phyloP scores from a whole-genome alignment of 2,888 invertebrate species.

The Drosophila barbarae region DNA sequence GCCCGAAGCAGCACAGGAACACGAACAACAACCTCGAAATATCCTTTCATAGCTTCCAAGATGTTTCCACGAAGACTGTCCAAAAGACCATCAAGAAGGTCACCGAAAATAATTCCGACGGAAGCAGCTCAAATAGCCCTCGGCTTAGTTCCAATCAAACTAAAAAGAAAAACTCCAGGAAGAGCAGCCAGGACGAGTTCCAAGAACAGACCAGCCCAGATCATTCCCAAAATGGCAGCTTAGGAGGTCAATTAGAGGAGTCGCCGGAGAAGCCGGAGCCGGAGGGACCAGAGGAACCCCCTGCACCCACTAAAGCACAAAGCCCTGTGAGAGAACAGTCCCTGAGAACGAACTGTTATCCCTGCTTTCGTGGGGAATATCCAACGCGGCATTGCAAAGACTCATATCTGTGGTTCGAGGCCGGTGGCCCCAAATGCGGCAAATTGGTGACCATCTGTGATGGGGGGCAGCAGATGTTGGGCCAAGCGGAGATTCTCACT shows the following conservation, averaged over 20 bases:
- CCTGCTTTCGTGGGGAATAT: constrained; percentile 29
- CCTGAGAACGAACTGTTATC: background rate
- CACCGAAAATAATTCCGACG: background rate
- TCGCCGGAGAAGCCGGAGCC: too few relatives aligned
- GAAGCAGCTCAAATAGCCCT: background rate
- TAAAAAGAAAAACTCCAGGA: too few relatives aligned
- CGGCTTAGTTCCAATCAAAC: background rate
- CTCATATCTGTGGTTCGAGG: constrained; percentile 34
- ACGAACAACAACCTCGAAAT: background rate
- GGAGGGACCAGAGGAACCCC: too few relatives aligned
- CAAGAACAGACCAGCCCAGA: background rate
- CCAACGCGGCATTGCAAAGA: constrained; percentile 13
- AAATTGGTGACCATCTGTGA: constrained; percentile 15
- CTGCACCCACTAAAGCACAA: background rate
- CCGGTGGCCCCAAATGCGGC: constrained; percentile 5
- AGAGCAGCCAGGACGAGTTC: background rate
- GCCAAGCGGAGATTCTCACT: constrained; percentile 13
- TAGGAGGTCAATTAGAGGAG: too few relatives aligned
- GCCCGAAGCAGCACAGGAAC: background rate
- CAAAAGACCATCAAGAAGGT: background rate
- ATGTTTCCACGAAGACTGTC: background rate
- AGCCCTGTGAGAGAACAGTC: background rate
- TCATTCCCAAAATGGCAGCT: too few relatives aligned
- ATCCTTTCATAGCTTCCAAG: background rate
- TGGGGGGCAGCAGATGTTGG: background rate